These are phyloP conservation scores for Cygnus olor DNA, from an alignment of 2,797 vertebrate species.

Conservation along the genomic window DNA sequence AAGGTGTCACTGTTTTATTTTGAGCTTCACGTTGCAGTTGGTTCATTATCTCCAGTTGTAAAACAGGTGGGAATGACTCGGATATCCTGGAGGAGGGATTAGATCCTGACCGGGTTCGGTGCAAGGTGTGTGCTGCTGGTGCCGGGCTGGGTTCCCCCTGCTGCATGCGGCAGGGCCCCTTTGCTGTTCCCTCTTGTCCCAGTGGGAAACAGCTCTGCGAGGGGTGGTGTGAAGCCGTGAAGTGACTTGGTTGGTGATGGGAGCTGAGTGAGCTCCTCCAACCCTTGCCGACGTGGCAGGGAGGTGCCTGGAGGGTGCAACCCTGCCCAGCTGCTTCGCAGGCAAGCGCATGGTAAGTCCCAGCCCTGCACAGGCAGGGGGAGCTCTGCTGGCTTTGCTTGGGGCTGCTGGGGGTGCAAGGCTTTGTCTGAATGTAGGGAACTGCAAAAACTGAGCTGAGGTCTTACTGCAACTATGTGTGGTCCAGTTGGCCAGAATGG, in stretches of 20 bases:
- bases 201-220: background rate
- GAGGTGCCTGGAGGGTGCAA: background rate
- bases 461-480: fast-evolving
- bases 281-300: fast-evolving
- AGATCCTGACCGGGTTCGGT: background rate
- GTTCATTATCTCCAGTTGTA: background rate
- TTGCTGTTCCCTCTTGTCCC: background rate
- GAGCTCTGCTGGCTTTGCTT: background rate
- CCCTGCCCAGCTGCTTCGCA: fast-evolving
- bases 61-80: background rate
- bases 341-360: background rate
- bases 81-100: background rate
- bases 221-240: background rate
- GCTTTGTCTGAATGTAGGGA: background rate
- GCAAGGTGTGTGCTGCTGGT: background rate
- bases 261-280: background rate
- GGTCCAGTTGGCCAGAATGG: background rate
- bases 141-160: background rate
- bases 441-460: fast-evolving
- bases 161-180: background rate
- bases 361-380: background rate
- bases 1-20: background rate
- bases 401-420: background rate
- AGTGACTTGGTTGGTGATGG: background rate
- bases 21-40: background rate